A percentile compares a stretch with the other conserved stretches of the same genome.
These are phyloP conservation scores for Drosophila fulvimacula DNA, from an alignment of 2,888 invertebrate genomes.

Conservation along the genomic window DNA sequence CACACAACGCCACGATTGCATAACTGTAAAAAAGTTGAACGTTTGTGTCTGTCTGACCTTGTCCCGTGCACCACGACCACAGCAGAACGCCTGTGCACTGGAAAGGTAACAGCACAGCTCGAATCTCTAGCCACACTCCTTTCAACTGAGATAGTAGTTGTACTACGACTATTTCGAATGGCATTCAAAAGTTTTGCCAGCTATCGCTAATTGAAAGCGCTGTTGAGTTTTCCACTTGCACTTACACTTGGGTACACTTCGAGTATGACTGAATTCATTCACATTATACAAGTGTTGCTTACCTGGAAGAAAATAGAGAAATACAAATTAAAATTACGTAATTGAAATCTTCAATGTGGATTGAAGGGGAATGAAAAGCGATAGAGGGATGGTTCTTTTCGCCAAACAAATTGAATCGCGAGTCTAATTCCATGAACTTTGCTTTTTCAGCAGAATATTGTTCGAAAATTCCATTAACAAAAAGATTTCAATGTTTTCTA, in stretches of 20 bases:
- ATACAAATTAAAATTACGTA: neutral
- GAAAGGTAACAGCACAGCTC: neutral
- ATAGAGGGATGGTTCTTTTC: neutral
- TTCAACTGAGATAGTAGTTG: neutral
- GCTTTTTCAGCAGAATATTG: neutral
- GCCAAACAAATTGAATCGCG: neutral
- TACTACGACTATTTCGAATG: neutral
- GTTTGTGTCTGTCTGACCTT: slow-evolving; percentile 65
- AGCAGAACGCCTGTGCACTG: neutral
- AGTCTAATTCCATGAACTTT: neutral
- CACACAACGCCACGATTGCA: slow-evolving; percentile 55
- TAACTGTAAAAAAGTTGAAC: slow-evolving; percentile 51
- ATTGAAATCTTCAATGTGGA: neutral
- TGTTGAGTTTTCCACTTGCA: slow-evolving; percentile 47
- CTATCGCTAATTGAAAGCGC: slow-evolving; percentile 59
- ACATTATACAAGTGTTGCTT: slow-evolving; percentile 43
- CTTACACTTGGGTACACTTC: slow-evolving; percentile 47
- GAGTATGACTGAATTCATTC: slow-evolving; percentile 21
- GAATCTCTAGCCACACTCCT: slow-evolving; percentile 3
- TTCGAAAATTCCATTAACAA: neutral
- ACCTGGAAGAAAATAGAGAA: slow-evolving; percentile 52
- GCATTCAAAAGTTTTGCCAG: slow-evolving; percentile 36
- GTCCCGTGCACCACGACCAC: slow-evolving; percentile 26
- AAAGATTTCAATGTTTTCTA: neutral
- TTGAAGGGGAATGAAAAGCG: neutral